Evolutionary conservation across 1,140 invertebrate species (phyloP), one percentile per base, ranked within the genome.

Genomic region (Globodera rostochiensis): DNA sequence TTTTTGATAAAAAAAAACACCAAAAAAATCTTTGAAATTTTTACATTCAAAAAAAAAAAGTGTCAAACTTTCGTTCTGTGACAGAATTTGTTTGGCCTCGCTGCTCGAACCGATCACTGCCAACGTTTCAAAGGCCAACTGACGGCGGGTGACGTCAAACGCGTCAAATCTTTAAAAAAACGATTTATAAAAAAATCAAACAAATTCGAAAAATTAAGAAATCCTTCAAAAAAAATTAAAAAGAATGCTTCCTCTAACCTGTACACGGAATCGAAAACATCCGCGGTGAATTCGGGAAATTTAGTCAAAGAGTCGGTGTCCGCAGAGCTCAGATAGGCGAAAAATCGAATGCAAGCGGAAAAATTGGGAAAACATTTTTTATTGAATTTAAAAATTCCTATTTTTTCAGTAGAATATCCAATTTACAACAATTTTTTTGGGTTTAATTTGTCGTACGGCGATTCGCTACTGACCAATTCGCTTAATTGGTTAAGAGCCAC

Each of bases 81-180:
- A 60, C 57, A 77, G 46, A 19, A 67, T 60, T 46, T 57, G 64
- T n/a, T 77, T 77, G 64, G 76, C 76, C 21, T 60, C 76, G 64
- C 64, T 77, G 47, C 57, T 77, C 21, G 64, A 67, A 47, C 64
- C 36, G 64, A 77, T 57, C 64, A 77, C 21, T 25, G 76, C 76
- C 64, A 77, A 77, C 21, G 76, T 77, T 25, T 77, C 76, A 46
- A 77, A 77, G 47, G 76, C 57, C 57, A 77, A 77, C 47, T 77
- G 64, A 21, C 76, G 57, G 47, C 76, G 64, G 21, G 69, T 66
- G 49, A 64, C 64, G 46, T 77, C 76, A n/a, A 77, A 70, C 1
- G 60, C 64, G 46, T 77, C 76, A 77, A 77, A 77, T 25, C 69
- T 60, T 15, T 15, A 60, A 60, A 60, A n/a, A n/a, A n/a, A n/a